Evolutionary conservation across 2,888 invertebrate species (phyloP).

Genomic region (Epinotia nisella): DNA sequence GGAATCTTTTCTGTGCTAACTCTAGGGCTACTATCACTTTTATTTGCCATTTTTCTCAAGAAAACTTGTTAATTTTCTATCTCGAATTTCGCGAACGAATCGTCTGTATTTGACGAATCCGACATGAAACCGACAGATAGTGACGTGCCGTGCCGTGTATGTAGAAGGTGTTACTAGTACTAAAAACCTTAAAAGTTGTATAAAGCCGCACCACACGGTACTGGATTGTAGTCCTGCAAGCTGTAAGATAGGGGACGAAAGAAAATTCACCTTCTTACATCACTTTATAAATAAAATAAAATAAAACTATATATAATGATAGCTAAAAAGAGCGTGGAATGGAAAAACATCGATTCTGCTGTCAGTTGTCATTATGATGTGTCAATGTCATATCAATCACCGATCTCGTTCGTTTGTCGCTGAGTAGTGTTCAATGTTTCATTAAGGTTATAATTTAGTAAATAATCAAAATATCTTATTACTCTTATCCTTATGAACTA

Average conservation of each 20-base stretch:
- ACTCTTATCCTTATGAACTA: background rate
- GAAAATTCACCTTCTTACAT: no score
- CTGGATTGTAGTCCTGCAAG: background rate
- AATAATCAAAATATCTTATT: background rate
- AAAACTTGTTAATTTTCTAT: constrained; percentile 29
- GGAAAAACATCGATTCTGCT: no score
- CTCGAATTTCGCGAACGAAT: constrained; percentile 41
- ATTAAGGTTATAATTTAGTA: background rate
- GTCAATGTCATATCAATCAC: no score
- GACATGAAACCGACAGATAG: background rate
- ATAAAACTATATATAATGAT: no score
- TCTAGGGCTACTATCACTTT: constrained; percentile 64
- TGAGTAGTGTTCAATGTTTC: no score
- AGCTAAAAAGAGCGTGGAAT: no score
- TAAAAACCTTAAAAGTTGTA: background rate
- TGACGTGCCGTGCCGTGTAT: constrained; percentile 8
- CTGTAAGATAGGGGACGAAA: background rate
- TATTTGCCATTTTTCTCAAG: constrained; percentile 61
- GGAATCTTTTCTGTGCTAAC: constrained; percentile 73
- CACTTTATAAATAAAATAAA: no score
- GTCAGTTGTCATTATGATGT: no score
- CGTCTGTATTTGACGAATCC: constrained; percentile 9
- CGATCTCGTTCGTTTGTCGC: background rate
- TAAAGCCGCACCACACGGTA: background rate
- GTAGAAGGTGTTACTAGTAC: background rate